A percentile compares a stretch with the other conserved stretches of the same genome.
phyloP scores from a whole-genome alignment of 1,140 invertebrate species.

The Triops cancriformis region DNA sequence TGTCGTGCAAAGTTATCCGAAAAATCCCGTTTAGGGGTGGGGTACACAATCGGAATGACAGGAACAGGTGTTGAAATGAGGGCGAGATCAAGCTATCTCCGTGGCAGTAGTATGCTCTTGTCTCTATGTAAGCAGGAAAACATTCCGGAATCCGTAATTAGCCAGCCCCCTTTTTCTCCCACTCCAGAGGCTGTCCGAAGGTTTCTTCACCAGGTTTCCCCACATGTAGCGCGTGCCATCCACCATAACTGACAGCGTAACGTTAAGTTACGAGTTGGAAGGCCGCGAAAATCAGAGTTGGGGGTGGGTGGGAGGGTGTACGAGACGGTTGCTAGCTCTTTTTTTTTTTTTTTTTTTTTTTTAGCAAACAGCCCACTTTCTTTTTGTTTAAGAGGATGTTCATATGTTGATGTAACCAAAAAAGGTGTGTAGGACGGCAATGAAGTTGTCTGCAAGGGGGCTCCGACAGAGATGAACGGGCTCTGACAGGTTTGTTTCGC shows the following conservation, averaged over 20 bases:
- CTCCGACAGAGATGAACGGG: conserved; percentile 12
- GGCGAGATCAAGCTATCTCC: conserved; percentile 8
- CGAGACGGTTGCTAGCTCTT: neutral
- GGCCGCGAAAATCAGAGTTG: neutral
- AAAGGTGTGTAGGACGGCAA: conserved; percentile 9
- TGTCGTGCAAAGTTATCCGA: neutral
- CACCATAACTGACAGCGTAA: neutral
- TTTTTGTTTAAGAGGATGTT: neutral
- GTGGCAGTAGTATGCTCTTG: neutral
- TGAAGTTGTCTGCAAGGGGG: conserved; percentile 12
- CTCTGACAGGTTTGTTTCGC: conserved; percentile 12
- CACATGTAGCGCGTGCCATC: neutral
- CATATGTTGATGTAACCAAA: conserved; percentile 10
- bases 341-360: neutral
- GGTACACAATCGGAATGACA: neutral
- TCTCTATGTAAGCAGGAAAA: neutral
- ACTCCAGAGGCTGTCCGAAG: neutral
- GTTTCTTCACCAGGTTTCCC: neutral
- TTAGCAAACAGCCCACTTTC: neutral
- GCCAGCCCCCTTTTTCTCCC: neutral
- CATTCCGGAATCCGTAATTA: conserved; percentile 13
- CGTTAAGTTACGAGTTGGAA: neutral
- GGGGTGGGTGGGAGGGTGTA: too few relatives aligned
- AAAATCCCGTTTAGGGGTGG: neutral
- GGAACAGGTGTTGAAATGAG: conserved; percentile 9